phyloP scores from a whole-genome alignment of 2,113 vertebrate species.

The Ptyas mucosa region DNA sequence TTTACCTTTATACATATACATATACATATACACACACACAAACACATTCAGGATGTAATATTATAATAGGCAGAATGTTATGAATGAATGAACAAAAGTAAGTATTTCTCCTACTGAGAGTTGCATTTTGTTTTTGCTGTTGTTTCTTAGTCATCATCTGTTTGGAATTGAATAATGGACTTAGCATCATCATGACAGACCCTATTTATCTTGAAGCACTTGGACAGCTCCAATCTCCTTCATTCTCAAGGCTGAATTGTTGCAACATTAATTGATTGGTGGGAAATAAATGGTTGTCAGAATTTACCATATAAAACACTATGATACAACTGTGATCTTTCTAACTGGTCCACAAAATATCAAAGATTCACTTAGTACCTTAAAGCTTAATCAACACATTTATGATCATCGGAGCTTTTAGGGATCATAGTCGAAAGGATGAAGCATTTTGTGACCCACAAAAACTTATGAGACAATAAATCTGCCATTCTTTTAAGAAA shows the following conservation, averaged over 20 bases:
- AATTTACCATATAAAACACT: neutral
- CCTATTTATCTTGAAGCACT: neutral
- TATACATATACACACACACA: too few relatives aligned
- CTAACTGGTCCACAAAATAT: neutral
- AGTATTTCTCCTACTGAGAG: neutral
- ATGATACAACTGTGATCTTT: neutral
- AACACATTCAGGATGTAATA: neutral
- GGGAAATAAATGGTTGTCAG: neutral
- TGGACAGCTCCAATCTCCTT: neutral
- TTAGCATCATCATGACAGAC: neutral
- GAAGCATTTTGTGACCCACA: neutral
- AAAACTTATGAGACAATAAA: neutral
- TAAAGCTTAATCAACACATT: neutral
- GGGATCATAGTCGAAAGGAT: neutral
- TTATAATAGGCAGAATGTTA: neutral
- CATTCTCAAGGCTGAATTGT: neutral
- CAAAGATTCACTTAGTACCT: neutral
- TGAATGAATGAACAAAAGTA: neutral
- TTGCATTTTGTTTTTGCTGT: neutral
- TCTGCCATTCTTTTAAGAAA: neutral
- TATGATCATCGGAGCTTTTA: neutral
- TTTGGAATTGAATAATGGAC: neutral
- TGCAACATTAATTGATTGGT: neutral
- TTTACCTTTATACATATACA: too few relatives aligned
- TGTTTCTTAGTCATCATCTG: neutral